Conservation (phyloP, 2,888 invertebrate genomes). For the Hirtodrosophila histrioides region DNA sequence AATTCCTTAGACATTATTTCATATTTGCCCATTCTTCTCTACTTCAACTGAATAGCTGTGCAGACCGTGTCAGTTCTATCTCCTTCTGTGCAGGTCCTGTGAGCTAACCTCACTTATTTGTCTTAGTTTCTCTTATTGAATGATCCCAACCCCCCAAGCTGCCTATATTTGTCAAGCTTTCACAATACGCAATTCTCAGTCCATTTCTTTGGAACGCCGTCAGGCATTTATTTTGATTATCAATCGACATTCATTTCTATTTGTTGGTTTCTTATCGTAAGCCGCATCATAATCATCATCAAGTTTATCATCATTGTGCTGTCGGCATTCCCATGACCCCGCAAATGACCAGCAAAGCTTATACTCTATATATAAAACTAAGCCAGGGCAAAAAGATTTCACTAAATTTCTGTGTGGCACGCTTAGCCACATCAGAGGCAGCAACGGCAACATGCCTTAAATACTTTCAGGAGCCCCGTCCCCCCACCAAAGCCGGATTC, state of each 20-base stretch:
- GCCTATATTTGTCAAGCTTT: constrained; percentile 45
- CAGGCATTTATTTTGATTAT: constrained; percentile 84
- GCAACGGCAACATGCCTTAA: constrained; percentile 43
- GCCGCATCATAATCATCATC: constrained; percentile 48
- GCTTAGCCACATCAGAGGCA: constrained; percentile 39
- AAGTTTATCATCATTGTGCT: constrained; percentile 16
- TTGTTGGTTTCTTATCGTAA: constrained; percentile 78
- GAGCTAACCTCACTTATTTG: background rate
- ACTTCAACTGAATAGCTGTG: too few species aligned
- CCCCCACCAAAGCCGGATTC: background rate
- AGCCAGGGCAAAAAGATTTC: constrained; percentile 36
- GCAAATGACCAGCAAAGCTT: constrained; percentile 61
- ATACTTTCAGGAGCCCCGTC: constrained; percentile 19
- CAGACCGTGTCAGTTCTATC: too few species aligned
- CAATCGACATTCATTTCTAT: constrained; percentile 84
- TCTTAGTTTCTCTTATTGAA: background rate
- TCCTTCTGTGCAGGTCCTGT: too few species aligned
- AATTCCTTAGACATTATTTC: too few species aligned
- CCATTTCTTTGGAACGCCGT: constrained; percentile 26
- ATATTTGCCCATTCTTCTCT: too few species aligned
- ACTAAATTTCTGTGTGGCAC: constrained; percentile 44
- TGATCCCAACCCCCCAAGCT: constrained; percentile 4
- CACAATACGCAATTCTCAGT: constrained; percentile 1
- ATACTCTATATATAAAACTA: constrained; percentile 38
- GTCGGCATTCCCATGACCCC: constrained; percentile 30